phyloP scores from a whole-genome alignment of 2,113 vertebrate genomes.

The Holacanthus passer region DNA sequence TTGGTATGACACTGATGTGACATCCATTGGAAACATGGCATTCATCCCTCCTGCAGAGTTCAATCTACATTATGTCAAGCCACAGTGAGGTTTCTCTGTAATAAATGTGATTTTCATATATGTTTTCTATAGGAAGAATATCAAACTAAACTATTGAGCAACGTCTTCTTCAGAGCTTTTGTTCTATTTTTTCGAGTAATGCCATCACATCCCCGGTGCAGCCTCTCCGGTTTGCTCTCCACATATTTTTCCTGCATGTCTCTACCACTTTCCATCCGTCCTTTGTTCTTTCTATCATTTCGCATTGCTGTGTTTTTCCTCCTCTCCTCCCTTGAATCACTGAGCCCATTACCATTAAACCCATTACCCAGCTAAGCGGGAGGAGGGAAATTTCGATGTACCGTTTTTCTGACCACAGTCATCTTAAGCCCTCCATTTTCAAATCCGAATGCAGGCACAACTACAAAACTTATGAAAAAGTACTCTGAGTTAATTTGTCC shows the following conservation, averaged over 20 bases:
- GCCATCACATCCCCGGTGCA: background rate
- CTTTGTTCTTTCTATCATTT: conserved; percentile 10
- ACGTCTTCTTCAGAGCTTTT: background rate
- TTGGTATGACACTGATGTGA: too few species aligned
- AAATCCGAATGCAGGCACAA: background rate
- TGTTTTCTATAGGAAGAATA: background rate
- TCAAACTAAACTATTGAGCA: background rate
- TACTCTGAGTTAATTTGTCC: background rate
- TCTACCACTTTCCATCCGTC: background rate
- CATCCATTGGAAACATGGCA: too few species aligned
- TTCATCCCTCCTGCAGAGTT: too few species aligned
- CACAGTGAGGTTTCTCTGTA: background rate
- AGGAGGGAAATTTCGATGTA: background rate
- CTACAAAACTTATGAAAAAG: background rate
- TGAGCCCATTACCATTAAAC: conserved; percentile 13
- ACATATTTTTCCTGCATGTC: background rate
- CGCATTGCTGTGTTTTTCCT: conserved; percentile 15
- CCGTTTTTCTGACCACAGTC: conserved; percentile 7
- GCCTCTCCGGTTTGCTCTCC: background rate
- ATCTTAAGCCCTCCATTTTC: background rate
- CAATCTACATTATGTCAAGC: background rate
- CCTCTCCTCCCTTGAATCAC: background rate
- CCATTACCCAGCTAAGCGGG: background rate
- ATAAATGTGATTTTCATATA: background rate
- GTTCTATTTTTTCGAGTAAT: background rate